Evolutionary conservation across 2,113 vertebrate species (phyloP).

Genomic region (Mus spicilegus): DNA sequence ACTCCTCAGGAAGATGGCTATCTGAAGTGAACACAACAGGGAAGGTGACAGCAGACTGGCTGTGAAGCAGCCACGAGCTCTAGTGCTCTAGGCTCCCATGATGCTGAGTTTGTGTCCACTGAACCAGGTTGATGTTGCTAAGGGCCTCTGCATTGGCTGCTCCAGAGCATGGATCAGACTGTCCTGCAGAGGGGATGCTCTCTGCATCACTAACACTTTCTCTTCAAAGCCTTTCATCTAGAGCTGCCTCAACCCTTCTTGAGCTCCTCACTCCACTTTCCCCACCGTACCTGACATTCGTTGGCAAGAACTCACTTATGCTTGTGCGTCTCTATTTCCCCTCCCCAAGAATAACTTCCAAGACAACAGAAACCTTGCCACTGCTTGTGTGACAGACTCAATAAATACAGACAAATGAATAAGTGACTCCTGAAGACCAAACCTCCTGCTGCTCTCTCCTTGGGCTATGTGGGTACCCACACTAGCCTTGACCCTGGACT

Average conservation of each 20-base stretch:
- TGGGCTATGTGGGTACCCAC: too few species aligned
- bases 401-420: neutral
- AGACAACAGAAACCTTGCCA: neutral
- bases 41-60: neutral
- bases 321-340: neutral
- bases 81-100: neutral
- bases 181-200: rapidly evolving
- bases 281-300: neutral
- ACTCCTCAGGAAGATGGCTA: neutral
- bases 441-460: neutral
- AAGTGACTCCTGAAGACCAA: neutral
- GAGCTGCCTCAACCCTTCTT: too few species aligned
- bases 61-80: neutral
- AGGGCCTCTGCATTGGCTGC: neutral
- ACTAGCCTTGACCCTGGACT: neutral
- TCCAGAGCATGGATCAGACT: neutral
- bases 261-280: neutral
- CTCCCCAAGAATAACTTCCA: neutral
- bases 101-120: neutral
- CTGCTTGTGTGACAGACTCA: neutral
- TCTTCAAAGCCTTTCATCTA: neutral
- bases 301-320: neutral
- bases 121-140: rapidly evolving
- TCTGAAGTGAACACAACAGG: too few species aligned
- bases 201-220: neutral